A percentile compares a stretch with the other conserved stretches of the same genome.
Conservation (phyloP, 1,140 invertebrate genomes). For the Eumaeus atala region DNA sequence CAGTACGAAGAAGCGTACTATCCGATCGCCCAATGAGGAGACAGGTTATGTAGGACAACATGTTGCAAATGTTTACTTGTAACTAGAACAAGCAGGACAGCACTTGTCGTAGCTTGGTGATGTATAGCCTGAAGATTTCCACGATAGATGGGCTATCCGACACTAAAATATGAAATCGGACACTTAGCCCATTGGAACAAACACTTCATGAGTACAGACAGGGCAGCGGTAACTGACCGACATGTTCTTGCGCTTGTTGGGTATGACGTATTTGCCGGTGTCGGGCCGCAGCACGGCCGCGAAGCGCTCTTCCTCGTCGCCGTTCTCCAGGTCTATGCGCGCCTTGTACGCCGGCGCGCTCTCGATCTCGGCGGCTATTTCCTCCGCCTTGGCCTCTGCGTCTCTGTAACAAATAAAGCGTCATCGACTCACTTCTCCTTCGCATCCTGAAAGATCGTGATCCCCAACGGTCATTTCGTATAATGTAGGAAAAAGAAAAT, state of each 20-base stretch:
- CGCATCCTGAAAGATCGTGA: no score
- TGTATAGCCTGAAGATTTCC: no score
- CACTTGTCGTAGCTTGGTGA: no score
- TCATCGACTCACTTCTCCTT: not conserved
- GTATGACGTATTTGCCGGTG: conserved; percentile 84
- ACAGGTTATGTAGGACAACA: not conserved
- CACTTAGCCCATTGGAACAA: no score
- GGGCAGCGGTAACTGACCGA: conserved; percentile 46
- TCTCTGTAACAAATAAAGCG: conserved; percentile 74
- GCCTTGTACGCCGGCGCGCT: conserved; percentile 85
- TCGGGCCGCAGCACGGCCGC: conserved; percentile 80
- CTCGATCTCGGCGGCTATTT: conserved; percentile 93
- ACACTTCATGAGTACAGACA: no score
- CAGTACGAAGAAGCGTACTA: no score
- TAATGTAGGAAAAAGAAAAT: no score
- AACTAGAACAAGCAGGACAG: no score
- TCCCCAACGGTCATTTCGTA: no score
- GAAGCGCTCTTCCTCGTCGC: conserved; percentile 91
- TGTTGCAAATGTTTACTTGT: conserved; percentile 10
- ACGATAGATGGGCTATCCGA: no score
- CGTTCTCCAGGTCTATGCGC: conserved; percentile 91
- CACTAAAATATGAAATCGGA: no score
- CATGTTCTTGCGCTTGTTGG: conserved; percentile 82
- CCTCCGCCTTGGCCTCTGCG: conserved; percentile 87
- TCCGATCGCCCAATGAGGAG: not conserved